Evolutionary conservation across 2,888 invertebrate genomes (phyloP).

Genomic region (Scotopteryx bipunctaria): DNA sequence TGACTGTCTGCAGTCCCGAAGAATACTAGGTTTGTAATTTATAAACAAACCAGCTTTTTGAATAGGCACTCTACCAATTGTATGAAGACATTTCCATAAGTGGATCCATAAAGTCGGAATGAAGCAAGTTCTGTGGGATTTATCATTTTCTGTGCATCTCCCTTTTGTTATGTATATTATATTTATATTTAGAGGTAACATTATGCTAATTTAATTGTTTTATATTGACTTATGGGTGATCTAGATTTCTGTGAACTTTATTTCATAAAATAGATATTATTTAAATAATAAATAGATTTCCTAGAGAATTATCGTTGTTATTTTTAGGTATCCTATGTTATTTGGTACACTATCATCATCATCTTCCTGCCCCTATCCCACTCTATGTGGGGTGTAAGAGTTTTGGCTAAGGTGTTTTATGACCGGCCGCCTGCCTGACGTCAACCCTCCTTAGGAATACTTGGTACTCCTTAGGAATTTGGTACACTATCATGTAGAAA

Average conservation of each 20-base stretch:
- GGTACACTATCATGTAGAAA: no score
- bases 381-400: no score
- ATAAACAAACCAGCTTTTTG: conserved; percentile 7
- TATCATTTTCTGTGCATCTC: conserved; percentile 27
- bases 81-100: conserved; percentile 36
- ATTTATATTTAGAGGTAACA: conserved; percentile 13
- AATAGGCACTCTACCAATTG: conserved; percentile 1
- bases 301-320: neutral
- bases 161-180: conserved; percentile 24
- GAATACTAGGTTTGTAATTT: no score
- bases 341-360: no score
- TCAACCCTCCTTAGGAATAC: no score
- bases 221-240: conserved; percentile 6
- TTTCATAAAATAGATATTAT: neutral
- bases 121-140: conserved; percentile 35
- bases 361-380: no score
- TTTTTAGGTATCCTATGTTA: no score
- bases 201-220: conserved; percentile 30
- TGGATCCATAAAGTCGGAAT: conserved; percentile 31
- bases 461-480: no score
- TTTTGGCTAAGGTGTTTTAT: no score
- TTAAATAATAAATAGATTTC: no score
- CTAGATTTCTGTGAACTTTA: neutral
- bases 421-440: no score
- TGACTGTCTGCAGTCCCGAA: neutral